A percentile compares a stretch with the other conserved stretches of the same genome.
Conservation (phyloP, 2,797 vertebrate species). For the Mormyrops boulengeri region DNA sequence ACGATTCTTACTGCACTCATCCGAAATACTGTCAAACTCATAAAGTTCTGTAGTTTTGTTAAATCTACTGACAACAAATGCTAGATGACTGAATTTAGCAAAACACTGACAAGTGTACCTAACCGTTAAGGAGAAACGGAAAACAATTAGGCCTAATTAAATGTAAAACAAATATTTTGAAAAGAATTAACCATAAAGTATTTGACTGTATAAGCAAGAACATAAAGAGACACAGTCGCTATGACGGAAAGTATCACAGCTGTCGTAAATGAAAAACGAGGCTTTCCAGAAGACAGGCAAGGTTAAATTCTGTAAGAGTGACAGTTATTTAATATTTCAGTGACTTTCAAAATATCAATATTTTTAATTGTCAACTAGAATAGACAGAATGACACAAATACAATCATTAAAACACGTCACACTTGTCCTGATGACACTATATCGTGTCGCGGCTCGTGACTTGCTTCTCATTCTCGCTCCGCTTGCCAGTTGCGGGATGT, state of each 20-base stretch:
- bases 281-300: neutral
- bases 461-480: neutral
- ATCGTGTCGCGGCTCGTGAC: neutral
- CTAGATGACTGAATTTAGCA: neutral
- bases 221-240: neutral
- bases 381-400: neutral
- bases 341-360: neutral
- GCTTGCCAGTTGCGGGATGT: conserved; percentile 3
- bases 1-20: neutral
- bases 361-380: neutral
- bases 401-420: neutral
- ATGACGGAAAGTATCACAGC: neutral
- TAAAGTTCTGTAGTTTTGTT: neutral
- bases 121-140: neutral
- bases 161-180: neutral
- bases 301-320: neutral
- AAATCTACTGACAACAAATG: neutral
- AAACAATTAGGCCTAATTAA: neutral
- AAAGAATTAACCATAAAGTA: neutral
- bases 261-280: neutral
- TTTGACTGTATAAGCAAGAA: neutral
- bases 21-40: neutral
- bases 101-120: neutral
- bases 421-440: neutral
- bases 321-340: neutral